phyloP scores from a whole-genome alignment of 2,113 vertebrate species.

The Plestiodon gilberti region DNA sequence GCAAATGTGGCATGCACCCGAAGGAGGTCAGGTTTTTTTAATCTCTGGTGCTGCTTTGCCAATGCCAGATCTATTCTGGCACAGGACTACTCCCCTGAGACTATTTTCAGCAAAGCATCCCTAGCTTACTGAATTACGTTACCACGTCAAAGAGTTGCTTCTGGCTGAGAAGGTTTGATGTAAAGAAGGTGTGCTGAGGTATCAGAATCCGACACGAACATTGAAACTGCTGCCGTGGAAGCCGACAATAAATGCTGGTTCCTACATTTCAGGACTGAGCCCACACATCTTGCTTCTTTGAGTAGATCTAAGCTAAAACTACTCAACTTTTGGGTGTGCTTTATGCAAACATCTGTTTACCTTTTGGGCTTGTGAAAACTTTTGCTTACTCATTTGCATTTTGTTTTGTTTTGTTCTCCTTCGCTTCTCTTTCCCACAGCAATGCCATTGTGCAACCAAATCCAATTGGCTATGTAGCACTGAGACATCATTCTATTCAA shows the following conservation, averaged over 20 bases:
- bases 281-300: background rate
- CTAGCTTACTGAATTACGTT: background rate
- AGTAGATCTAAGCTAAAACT: background rate
- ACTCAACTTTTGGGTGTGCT: background rate
- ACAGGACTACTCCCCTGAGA: accelerated
- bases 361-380: background rate
- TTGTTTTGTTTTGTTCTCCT: background rate
- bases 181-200: background rate
- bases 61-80: background rate
- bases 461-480: background rate
- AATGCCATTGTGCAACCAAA: background rate
- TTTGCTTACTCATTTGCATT: background rate
- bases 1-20: background rate
- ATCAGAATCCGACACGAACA: background rate
- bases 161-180: background rate
- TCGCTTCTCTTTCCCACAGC: background rate
- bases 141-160: accelerated
- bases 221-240: background rate
- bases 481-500: background rate
- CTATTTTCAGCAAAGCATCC: background rate
- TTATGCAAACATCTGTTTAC: background rate
- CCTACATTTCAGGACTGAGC: background rate
- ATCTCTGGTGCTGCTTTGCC: background rate
- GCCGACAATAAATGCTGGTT: background rate
- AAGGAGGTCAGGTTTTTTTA: background rate